A percentile compares a stretch with the other conserved stretches of the same genome.
Conservation (phyloP, 2,113 vertebrate genomes). For the Gymnocephalus cernua region DNA sequence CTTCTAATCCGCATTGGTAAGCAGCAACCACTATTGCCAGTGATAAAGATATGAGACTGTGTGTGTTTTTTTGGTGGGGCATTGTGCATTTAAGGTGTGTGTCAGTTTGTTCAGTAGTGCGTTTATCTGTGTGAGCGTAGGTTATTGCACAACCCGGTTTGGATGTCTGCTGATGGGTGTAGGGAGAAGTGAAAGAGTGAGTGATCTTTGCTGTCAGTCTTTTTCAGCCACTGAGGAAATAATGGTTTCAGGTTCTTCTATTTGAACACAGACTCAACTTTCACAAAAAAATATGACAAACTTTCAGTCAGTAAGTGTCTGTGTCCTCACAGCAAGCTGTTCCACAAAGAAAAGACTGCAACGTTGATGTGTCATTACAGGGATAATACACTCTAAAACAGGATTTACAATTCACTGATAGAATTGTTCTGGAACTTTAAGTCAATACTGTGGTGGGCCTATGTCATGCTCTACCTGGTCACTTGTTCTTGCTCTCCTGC, state of each 20-base stretch:
- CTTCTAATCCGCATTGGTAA: not conserved
- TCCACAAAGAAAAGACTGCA: not conserved
- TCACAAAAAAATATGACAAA: not conserved
- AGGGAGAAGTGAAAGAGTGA: constrained; percentile 71
- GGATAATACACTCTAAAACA: not conserved
- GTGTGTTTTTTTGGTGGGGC: constrained; percentile 32
- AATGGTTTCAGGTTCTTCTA: constrained; percentile 2
- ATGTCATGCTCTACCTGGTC: not conserved
- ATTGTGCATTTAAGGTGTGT: constrained; percentile 30
- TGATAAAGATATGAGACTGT: not conserved
- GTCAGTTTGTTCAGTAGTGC: constrained; percentile 10
- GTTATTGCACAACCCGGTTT: constrained; percentile 56
- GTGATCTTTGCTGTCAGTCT: too few species aligned
- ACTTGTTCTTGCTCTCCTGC: not conserved
- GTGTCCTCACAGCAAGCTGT: not conserved
- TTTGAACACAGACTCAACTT: not conserved
- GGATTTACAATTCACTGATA: not conserved
- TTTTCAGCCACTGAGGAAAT: constrained; percentile 8
- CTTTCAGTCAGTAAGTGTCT: not conserved
- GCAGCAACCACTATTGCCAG: not conserved
- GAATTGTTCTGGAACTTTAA: not conserved
- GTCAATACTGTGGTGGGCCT: not conserved
- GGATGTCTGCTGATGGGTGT: constrained; percentile 18
- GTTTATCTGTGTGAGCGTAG: not conserved
- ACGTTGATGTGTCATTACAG: too few species aligned